A percentile compares a stretch with the other conserved stretches of the same genome.
Evolutionary conservation across 2,113 vertebrate genomes (phyloP).

Genomic region (Cromileptes altivelis): DNA sequence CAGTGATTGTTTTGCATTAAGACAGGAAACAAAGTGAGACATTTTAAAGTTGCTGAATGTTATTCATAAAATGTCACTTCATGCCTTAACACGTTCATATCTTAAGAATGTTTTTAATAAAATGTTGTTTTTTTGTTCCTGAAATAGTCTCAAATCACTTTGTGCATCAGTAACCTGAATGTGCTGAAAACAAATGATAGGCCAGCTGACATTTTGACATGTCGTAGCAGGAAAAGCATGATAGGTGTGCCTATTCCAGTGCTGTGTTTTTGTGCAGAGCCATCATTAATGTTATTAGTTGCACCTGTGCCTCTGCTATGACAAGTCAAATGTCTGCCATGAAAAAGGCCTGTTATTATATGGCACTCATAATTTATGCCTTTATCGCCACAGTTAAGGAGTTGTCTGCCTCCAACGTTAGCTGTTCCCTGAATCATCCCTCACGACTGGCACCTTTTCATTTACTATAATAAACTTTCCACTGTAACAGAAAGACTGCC

Average conservation of each 20-base stretch:
- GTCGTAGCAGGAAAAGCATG: too few relatives aligned
- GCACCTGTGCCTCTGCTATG: too few relatives aligned
- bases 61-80: not conserved
- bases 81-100: slow-evolving; percentile 2
- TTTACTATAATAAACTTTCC: too few relatives aligned
- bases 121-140: not conserved
- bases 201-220: not conserved
- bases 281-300: too few relatives aligned
- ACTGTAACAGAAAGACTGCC: too few relatives aligned
- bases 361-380: too few relatives aligned
- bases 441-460: too few relatives aligned
- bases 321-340: too few relatives aligned
- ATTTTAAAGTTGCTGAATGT: not conserved
- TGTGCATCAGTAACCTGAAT: not conserved
- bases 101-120: not conserved
- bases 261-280: not conserved
- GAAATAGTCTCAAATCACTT: not conserved
- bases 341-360: too few relatives aligned
- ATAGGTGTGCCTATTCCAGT: not conserved
- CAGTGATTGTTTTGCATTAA: not conserved
- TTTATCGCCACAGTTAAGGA: too few relatives aligned
- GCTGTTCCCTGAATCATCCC: too few relatives aligned
- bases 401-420: too few relatives aligned
- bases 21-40: not conserved
- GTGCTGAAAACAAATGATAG: not conserved